A percentile compares a stretch with the other conserved stretches of the same genome.
These are phyloP conservation scores for Tragulus kanchil DNA, from an alignment of 2,113 vertebrate species.

Conservation along the genomic window DNA sequence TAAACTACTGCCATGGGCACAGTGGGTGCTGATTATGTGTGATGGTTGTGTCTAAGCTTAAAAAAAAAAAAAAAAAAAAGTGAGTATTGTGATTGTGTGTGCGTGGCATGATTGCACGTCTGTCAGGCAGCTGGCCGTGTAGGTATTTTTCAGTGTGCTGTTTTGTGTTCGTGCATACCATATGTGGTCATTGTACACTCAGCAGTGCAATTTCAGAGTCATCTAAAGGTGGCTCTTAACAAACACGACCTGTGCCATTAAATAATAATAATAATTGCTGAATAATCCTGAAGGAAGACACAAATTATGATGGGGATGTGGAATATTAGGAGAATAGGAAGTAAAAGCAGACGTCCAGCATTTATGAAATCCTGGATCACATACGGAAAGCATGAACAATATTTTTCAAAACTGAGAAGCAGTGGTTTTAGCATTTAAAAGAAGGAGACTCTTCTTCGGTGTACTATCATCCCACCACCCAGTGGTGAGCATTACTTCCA, in stretches of 20 bases:
- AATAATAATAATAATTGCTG: no score
- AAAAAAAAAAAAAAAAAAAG: neutral
- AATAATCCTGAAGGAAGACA: constrained; percentile 32
- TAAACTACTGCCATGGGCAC: constrained; percentile 6
- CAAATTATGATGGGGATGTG: neutral
- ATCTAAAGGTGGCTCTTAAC: constrained; percentile 46
- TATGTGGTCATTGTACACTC: constrained; percentile 44
- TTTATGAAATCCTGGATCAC: constrained; percentile 61
- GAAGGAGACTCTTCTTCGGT: constrained; percentile 46
- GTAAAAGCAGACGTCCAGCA: neutral
- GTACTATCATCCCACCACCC: constrained; percentile 9
- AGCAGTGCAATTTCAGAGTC: constrained; percentile 50
- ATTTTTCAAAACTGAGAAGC: constrained; percentile 48
- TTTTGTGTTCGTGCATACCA: constrained; percentile 23
- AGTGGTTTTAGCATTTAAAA: constrained; percentile 69
- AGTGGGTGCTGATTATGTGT: constrained; percentile 19
- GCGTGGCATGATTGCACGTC: neutral
- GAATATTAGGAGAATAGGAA: constrained; percentile 42
- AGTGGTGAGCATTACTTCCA: constrained; percentile 48
- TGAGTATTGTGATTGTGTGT: constrained; percentile 50
- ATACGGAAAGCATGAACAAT: constrained; percentile 36
- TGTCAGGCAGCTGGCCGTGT: neutral
- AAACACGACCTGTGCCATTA: constrained; percentile 69
- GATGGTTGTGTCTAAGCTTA: neutral
- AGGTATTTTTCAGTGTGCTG: neutral